Evolutionary conservation across 2,113 vertebrate species (phyloP).

Genomic region (Numenius arquata): DNA sequence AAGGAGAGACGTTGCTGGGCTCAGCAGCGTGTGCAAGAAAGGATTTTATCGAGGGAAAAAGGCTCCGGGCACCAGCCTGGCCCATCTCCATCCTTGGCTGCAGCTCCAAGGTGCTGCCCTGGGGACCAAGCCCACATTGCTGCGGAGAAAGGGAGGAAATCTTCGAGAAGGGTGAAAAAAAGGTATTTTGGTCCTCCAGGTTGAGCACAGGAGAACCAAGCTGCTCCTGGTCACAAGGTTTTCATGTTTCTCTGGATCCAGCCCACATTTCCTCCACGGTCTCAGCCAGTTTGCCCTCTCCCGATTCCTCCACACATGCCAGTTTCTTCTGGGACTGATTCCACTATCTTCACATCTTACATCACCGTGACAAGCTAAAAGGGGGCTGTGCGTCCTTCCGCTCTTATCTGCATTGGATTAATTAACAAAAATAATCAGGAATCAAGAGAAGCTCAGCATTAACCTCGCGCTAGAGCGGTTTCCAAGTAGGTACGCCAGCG

Average conservation of each 20-base stretch:
- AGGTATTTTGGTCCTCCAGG: not conserved
- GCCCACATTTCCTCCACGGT: not conserved
- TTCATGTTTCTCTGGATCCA: not conserved
- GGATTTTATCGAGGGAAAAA: not conserved
- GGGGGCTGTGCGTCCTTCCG: not conserved
- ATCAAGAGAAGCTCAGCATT: not conserved
- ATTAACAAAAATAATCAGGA: not conserved
- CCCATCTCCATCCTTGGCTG: not conserved
- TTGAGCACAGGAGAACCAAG: not conserved
- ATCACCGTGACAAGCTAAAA: rapidly evolving
- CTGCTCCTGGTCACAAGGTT: not conserved
- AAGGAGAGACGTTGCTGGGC: not conserved
- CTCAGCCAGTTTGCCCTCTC: not conserved
- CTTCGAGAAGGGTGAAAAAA: not conserved
- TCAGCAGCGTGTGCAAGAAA: not conserved
- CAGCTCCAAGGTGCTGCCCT: not conserved
- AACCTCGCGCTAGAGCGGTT: not conserved
- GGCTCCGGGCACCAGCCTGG: not conserved
- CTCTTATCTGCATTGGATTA: not conserved
- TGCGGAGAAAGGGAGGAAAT: not conserved
- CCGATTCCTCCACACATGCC: rapidly evolving
- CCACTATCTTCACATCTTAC: not conserved
- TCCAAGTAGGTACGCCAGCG: not conserved
- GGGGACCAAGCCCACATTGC: not conserved
- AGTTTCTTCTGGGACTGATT: not conserved